These are phyloP conservation scores for Eulemur macaco DNA, from an alignment of 2,113 vertebrate genomes.

Conservation along the genomic window DNA sequence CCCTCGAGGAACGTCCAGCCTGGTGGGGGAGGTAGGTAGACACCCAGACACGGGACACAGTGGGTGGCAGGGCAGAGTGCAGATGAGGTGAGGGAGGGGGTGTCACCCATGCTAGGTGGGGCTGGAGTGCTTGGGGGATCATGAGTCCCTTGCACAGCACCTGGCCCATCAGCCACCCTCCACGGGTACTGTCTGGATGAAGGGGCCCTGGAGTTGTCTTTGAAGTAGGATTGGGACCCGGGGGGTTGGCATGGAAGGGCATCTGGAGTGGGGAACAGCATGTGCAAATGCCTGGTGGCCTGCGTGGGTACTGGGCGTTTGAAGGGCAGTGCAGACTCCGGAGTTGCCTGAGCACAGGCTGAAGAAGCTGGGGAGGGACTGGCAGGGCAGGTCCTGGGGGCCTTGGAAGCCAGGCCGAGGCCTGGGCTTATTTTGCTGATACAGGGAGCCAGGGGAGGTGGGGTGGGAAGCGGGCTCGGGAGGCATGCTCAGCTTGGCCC, in stretches of 20 bases:
- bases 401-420: not conserved
- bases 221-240: not conserved
- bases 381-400: not conserved
- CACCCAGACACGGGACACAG: too few relatives aligned
- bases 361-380: not conserved
- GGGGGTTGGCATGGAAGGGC: not conserved
- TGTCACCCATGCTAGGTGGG: not conserved
- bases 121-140: not conserved
- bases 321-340: not conserved
- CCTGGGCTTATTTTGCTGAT: not conserved
- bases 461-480: too few relatives aligned
- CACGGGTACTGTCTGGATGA: not conserved
- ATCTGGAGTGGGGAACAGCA: not conserved
- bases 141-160: not conserved
- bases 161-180: not conserved
- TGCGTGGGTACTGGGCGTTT: not conserved
- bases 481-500: not conserved
- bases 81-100: not conserved
- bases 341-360: not conserved
- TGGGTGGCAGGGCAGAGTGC: not conserved
- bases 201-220: not conserved
- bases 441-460: not conserved
- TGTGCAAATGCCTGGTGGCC: not conserved
- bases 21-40: not conserved
- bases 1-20: not conserved